A percentile compares a stretch with the other conserved stretches of the same genome.
These are phyloP conservation scores for Pimephales promelas DNA, from an alignment of 2,113 vertebrate species.

Conservation along the genomic window DNA sequence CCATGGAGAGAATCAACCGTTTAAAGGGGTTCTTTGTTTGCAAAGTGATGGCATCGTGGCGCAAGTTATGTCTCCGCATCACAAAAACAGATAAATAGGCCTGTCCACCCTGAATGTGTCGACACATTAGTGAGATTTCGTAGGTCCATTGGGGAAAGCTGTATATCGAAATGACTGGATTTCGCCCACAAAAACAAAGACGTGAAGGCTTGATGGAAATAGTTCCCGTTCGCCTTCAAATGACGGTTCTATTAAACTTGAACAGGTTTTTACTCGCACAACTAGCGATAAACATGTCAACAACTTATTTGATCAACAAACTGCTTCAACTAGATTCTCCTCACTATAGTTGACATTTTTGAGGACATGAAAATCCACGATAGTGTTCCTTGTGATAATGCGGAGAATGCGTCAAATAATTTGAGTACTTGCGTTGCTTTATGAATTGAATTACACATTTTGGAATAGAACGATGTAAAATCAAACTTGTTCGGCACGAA, in stretches of 20 bases:
- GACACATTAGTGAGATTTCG: no score
- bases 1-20: neutral
- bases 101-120: neutral
- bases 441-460: no score
- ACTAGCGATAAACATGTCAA: neutral
- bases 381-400: neutral
- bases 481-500: no score
- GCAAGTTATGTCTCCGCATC: neutral
- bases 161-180: neutral
- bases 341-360: neutral
- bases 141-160: neutral
- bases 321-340: neutral
- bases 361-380: neutral
- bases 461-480: no score
- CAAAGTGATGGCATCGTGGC: conserved; percentile 23
- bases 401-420: neutral
- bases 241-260: neutral
- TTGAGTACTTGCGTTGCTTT: neutral
- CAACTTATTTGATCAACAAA: no score
- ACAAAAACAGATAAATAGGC: neutral
- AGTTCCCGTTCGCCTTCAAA: neutral
- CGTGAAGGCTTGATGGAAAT: neutral
- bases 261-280: neutral
- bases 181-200: neutral
- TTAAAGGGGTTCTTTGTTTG: conserved; percentile 50